These are phyloP conservation scores for Poecilobothrus nobilitatus DNA, from an alignment of 2,888 invertebrate species.

Conservation along the genomic window DNA sequence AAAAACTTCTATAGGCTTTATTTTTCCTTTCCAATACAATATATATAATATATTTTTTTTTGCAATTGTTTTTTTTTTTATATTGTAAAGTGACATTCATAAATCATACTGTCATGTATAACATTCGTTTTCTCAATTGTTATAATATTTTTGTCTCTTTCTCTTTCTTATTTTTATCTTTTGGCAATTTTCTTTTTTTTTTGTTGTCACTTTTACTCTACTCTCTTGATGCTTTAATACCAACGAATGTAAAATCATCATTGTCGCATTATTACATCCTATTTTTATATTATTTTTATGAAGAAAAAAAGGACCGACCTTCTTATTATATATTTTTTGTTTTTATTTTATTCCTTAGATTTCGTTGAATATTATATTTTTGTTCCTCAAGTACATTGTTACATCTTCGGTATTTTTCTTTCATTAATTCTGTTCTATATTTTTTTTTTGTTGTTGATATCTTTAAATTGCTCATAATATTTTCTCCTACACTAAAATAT, in stretches of 20 bases:
- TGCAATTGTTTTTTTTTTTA: background rate
- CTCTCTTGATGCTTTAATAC: background rate
- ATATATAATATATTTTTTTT: background rate
- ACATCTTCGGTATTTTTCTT: background rate
- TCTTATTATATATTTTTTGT: background rate
- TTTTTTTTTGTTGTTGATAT: background rate
- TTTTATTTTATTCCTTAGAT: too few species aligned
- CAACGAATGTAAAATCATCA: background rate
- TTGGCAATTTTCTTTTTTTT: background rate
- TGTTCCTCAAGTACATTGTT: background rate
- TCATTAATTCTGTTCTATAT: background rate
- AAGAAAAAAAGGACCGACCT: background rate
- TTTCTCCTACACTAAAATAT: background rate
- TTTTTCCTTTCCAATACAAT: background rate
- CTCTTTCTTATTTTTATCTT: background rate
- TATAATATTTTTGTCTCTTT: slow-evolving; percentile 1
- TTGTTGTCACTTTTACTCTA: background rate
- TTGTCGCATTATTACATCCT: slow-evolving; percentile 6
- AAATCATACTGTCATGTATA: background rate
- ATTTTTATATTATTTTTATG: background rate
- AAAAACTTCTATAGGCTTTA: background rate
- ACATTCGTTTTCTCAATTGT: background rate
- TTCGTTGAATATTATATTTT: too few species aligned
- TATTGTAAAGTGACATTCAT: background rate
- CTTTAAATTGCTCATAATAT: background rate